These are phyloP conservation scores for Accipiter virgatus DNA, from an alignment of 2,113 vertebrate genomes.

Conservation along the genomic window DNA sequence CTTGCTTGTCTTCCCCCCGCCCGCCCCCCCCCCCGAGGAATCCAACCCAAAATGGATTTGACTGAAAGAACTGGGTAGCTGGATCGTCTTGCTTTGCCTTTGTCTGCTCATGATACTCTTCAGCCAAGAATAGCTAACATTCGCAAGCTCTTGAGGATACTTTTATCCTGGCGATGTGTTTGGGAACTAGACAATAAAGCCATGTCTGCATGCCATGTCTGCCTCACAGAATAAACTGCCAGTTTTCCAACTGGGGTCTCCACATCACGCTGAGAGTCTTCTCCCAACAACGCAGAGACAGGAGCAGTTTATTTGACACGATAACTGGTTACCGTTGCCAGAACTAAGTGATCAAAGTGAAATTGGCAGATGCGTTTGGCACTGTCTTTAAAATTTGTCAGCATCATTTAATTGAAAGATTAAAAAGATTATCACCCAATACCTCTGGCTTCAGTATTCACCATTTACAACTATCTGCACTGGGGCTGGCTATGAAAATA, in stretches of 20 bases:
- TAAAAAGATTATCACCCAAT: not conserved
- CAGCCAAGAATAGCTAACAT: not conserved
- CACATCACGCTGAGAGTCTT: not conserved
- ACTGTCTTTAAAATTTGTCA: not conserved
- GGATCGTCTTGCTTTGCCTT: not conserved
- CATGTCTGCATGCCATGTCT: not conserved
- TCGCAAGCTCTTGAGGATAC: not conserved
- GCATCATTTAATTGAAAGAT: not conserved
- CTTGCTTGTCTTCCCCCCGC: not conserved
- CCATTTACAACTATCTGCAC: not conserved
- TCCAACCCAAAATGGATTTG: not conserved
- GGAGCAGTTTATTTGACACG: fast-evolving
- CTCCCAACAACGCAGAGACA: fast-evolving
- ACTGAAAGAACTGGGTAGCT: not conserved
- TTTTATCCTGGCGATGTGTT: not conserved
- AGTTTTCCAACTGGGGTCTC: not conserved
- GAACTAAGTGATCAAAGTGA: not conserved
- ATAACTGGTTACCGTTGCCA: fast-evolving
- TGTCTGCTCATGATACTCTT: not conserved
- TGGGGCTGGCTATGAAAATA: not conserved
- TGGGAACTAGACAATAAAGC: not conserved
- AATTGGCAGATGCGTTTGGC: not conserved
- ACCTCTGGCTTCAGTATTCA: not conserved
- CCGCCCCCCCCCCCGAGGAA: not conserved
- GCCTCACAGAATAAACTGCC: not conserved